These are phyloP conservation scores for Habroteleia sp. DNA, from an alignment of 2,888 invertebrate genomes.

Conservation along the genomic window DNA sequence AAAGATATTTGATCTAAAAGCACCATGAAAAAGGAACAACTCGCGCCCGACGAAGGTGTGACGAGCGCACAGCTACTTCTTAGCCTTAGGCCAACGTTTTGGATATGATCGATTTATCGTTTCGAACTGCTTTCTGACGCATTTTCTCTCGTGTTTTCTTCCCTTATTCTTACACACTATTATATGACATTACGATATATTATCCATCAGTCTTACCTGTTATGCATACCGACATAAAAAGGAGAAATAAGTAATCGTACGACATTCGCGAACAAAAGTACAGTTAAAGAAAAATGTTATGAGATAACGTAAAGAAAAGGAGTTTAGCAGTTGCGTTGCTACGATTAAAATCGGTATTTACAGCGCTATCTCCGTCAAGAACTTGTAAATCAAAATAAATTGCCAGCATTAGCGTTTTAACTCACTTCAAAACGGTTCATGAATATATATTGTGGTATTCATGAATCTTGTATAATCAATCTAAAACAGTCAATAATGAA, in stretches of 20 bases:
- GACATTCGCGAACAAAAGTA: constrained; percentile 10
- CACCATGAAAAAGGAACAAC: constrained; percentile 55
- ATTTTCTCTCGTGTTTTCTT: constrained; percentile 16
- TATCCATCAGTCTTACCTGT: constrained; percentile 59
- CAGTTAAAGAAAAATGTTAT: constrained; percentile 1
- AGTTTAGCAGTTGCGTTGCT: constrained; percentile 49
- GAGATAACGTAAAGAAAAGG: constrained; percentile 21
- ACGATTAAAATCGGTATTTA: constrained; percentile 37
- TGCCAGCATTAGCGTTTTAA: constrained; percentile 6
- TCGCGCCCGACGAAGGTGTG: constrained; percentile 60
- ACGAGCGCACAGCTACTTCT: constrained; percentile 58
- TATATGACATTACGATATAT: constrained; percentile 45
- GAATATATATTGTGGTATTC: no score
- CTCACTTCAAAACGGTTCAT: neutral
- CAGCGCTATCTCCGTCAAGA: constrained; percentile 28
- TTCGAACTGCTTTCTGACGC: constrained; percentile 22
- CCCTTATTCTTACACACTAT: constrained; percentile 20
- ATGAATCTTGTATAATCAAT: no score
- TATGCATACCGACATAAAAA: constrained; percentile 42
- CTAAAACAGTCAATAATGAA: no score
- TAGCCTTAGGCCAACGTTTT: constrained; percentile 55
- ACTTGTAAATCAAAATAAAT: constrained; percentile 19
- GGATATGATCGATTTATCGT: constrained; percentile 58
- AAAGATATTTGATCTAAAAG: constrained; percentile 51
- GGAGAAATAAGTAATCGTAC: constrained; percentile 47